Evolutionary conservation across 2,888 invertebrate genomes (phyloP), one percentile per base, ranked within the genome.

Genomic region (Andrena bicolor): DNA sequence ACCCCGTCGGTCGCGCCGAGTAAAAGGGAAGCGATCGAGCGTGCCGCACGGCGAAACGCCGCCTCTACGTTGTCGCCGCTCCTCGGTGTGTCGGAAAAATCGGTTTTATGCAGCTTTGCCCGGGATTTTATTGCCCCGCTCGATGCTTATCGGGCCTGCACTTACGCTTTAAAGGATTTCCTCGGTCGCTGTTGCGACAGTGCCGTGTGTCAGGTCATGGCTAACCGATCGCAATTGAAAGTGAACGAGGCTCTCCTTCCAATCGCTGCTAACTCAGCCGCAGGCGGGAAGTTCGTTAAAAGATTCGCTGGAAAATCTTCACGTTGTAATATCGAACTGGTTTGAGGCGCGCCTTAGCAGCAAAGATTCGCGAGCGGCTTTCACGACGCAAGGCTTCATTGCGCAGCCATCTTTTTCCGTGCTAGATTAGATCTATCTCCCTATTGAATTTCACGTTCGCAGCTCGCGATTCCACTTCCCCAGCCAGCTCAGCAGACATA

Each of bases 401-500:
- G 61, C 56, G 48, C 71, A 49, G 60, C 56, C 60, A 64, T 80
- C 70, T 58, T 64, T 53, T 28, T 28, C 30, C n/a, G 61, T 51
- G 70, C 64, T 66, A 61, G 86, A 87, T 86, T 86, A 87, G 82
- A 86, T 86, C 86, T 82, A 66, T 82, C 74, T 75, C 66, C 70
- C 86, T 82, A 86, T 86, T 86, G 87, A 86, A 87, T 86, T 84
- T 87, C 86, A 80, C 85, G 61, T 73, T 79, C 53, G 66, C 72
- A 41, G 41, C 41, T 41, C 41, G 41, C 41, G 41, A 16, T 41
- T 41, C 41, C 41, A 16, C 16, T 41, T 41, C 5, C 41, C 41
- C 41, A 4, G 41, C 13, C 13, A 5, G 58, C 58, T 72, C 64
- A 76, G 81, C 76, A 76, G 81, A 82, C 90, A 89, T 91, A 87